phyloP scores from a whole-genome alignment of 2,113 vertebrate species.

The Sebastes schlegelii region DNA sequence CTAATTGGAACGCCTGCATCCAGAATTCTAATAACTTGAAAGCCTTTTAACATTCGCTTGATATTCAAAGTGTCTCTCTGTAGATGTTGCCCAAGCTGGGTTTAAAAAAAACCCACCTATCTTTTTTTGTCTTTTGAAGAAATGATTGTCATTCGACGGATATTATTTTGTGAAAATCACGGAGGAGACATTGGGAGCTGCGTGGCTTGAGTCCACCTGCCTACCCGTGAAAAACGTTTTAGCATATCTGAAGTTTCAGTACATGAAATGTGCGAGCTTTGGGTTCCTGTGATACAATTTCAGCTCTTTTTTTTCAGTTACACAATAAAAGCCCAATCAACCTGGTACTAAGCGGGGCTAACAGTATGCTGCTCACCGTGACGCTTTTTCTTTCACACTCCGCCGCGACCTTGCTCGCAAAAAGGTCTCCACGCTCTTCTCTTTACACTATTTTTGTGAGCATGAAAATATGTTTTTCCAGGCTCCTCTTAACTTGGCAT shows the following conservation, averaged over 20 bases:
- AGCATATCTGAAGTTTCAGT: slow-evolving; percentile 37
- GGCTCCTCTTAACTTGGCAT: slow-evolving; percentile 30
- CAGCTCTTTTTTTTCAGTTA: neutral
- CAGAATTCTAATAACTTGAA: slow-evolving; percentile 62
- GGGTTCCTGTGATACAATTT: slow-evolving; percentile 28
- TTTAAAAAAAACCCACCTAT: slow-evolving; percentile 44
- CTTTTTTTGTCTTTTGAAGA: slow-evolving; percentile 59
- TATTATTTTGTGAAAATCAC: slow-evolving; percentile 46
- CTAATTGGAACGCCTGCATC: slow-evolving; percentile 56
- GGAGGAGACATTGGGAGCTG: slow-evolving; percentile 25
- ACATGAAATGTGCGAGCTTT: slow-evolving; percentile 23
- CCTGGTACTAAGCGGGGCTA: slow-evolving; percentile 19
- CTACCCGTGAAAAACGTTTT: slow-evolving; percentile 13
- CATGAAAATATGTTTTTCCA: slow-evolving; percentile 49
- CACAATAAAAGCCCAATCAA: slow-evolving; percentile 39
- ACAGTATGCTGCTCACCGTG: slow-evolving; percentile 25
- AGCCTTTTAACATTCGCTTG: slow-evolving; percentile 63
- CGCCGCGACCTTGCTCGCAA: slow-evolving; percentile 30
- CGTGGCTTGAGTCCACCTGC: slow-evolving; percentile 19
- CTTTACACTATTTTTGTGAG: slow-evolving; percentile 26
- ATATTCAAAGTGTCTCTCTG: slow-evolving; percentile 59
- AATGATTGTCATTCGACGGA: slow-evolving; percentile 55
- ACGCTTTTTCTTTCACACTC: slow-evolving; percentile 45
- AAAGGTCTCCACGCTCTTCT: slow-evolving; percentile 44
- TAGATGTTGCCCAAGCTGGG: slow-evolving; percentile 51